Base-by-base conservation (phyloP, 2,113 vertebrate genomes). In the Silurus glanis region DNA sequence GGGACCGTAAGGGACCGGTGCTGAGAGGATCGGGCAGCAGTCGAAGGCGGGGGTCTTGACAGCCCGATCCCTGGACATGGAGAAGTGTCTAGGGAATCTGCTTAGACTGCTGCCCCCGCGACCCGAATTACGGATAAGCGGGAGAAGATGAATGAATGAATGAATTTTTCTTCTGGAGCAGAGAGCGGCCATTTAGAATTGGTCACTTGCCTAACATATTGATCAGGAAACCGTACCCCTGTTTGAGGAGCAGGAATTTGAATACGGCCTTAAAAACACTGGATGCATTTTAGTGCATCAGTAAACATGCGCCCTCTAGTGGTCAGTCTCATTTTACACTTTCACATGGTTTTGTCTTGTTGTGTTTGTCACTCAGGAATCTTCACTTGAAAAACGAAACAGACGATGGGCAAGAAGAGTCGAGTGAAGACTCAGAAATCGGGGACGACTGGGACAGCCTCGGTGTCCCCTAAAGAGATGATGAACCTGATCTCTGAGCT, bases 381-480 rank as follows among this genome's bases (percentile, higher is more conserved):
- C 86, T 82, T 72, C 79, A 47, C 49, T 75, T 37, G 12, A 51
- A 86, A 37, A 55, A 85, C 62, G 58, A 87, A 66, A 72, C 80
- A 67, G 78, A 88, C 66, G 16, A 90, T 99, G 98, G 98, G 98
- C 91, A 99, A 99, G 94, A 99, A 99, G 94, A 99, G 98, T 94
- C 91, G 98, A 92, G 97, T 98, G 0, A 99, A 99, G 96, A 99
- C 96, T 66, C 98, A 98, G 94, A 99, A 97, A 93, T 98, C 97
- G 0, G 96, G 97, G 79, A 95, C 96, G 69, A 97, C 97, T 88
- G 96, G 97, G 85, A 90, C 95, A 9, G 93, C 97, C 0, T 94
- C 94, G 13, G 95, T 96, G 80, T 96, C 97, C 71, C 96, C 97
- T 0, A 99, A 99, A 92, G 98, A 99, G 92, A 97, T 99, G 95